Evolutionary conservation across 2,888 invertebrate genomes (phyloP).

Genomic region (Diplazon laetatorius): DNA sequence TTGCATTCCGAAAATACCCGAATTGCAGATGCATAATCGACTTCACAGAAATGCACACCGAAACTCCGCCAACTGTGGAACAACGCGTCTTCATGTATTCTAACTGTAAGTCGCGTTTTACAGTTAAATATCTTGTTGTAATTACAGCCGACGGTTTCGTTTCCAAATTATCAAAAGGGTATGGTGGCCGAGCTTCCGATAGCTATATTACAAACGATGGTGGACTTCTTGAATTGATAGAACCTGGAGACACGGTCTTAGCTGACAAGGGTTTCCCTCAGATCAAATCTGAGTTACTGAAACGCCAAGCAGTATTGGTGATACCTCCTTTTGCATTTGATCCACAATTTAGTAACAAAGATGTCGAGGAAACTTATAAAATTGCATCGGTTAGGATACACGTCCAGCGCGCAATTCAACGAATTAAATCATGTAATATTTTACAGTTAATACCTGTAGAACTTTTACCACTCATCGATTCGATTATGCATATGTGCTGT

Average conservation of each 20-base stretch:
- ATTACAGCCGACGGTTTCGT: conserved; percentile 67
- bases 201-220: conserved; percentile 68
- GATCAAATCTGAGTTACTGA: conserved; percentile 12
- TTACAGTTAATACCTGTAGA: conserved; percentile 15
- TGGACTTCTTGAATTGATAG: conserved; percentile 67
- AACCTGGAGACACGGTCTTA: conserved; percentile 60
- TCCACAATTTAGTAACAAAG: background rate
- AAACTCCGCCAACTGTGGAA: conserved; percentile 59
- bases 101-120: conserved; percentile 58
- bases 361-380: background rate
- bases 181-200: conserved; percentile 67
- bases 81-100: conserved; percentile 65
- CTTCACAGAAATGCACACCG: conserved; percentile 59
- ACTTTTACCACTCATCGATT: conserved; percentile 32
- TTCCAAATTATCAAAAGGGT: conserved; percentile 67
- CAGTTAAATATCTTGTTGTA: conserved; percentile 64
- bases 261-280: conserved; percentile 41
- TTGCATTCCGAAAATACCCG: conserved; percentile 52
- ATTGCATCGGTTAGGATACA: background rate
- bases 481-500: conserved; percentile 52
- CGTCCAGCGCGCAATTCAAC: background rate
- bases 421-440: background rate
- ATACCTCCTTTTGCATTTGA: conserved; percentile 13
- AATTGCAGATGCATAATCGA: conserved; percentile 62
- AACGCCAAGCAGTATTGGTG: conserved; percentile 12